Base-by-base conservation (phyloP, 2,797 vertebrate genomes). In the Pampus argenteus region DNA sequence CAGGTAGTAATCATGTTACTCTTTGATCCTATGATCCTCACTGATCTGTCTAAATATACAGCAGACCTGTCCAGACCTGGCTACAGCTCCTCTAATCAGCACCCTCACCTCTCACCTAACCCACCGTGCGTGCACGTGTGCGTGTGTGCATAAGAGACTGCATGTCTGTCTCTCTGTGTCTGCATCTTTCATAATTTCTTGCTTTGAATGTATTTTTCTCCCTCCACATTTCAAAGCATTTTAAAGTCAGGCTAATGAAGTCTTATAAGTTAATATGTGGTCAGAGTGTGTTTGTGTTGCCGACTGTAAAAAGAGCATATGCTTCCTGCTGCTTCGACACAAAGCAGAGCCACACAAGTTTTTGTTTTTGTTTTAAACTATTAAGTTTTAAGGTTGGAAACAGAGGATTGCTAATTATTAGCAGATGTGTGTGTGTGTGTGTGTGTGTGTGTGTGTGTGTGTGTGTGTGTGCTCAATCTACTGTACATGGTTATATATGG, bases 11-110 rank as follows among this genome's bases (percentile, higher is more conserved):
- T 93, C 89, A 91, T 81, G 90, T 90, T 86, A 60, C 73, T 89
- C 91, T 95, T 96, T 96, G 93, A 94, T 95, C 92, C 91, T 78
- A 68, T 88, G 68, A 92, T 93, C 89, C 81, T 74, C 69, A 84
- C 86, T 91, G 91, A 86, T 87, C 87, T 88, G 88, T 91, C 72
- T 91, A 93, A 94, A 94, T 94, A 92, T 87, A 88, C 91, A 85
- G 85, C 82, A 90, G 89, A 91, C 85, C 84, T 92, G 92, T 92
- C 88, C 90, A 88, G 81, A 80, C 79, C 61, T 90, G 90, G 58
- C 59, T 67, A 62, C 48, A 66, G 66, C 71, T 82, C 73, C 88
- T 87, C 52, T 92, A 91, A 91, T 93, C 88, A 89, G 71, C 82
- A 84, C 79, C 78, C 66, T 86, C 82, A 83, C 70, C 55, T 55